Conservation (phyloP, 2,113 vertebrate species). For the western clawed frog (Xenopus tropicalis) region UCB_Xtro_10.0 CM004449.2:91431501-91432000, state of each 20-base stretch:
- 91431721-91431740: conserved; percentile 1
- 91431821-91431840: not conserved
- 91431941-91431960: not conserved
- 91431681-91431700: not conserved
- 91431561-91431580: conserved; percentile 89
- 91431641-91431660: conserved; percentile 97
- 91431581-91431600: conserved; percentile 97
- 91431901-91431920: not conserved
- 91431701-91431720: not conserved
- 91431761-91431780: not conserved
- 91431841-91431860: conserved; percentile 5
- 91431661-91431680: conserved; percentile 83
- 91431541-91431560: conserved; percentile 97
- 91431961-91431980: conserved; percentile 6
- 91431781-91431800: not conserved
- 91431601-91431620: conserved; percentile 99
- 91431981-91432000: not conserved
- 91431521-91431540: conserved; percentile 64
- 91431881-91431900: not conserved
- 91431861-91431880: not conserved
- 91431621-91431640: conserved; percentile 94
- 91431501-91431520: too few relatives aligned
- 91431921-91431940: not conserved
- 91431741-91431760: not conserved
- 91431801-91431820: conserved; percentile 2